Evolutionary conservation across 2,113 vertebrate genomes (phyloP).

Genomic region (Sapajus apella): DNA sequence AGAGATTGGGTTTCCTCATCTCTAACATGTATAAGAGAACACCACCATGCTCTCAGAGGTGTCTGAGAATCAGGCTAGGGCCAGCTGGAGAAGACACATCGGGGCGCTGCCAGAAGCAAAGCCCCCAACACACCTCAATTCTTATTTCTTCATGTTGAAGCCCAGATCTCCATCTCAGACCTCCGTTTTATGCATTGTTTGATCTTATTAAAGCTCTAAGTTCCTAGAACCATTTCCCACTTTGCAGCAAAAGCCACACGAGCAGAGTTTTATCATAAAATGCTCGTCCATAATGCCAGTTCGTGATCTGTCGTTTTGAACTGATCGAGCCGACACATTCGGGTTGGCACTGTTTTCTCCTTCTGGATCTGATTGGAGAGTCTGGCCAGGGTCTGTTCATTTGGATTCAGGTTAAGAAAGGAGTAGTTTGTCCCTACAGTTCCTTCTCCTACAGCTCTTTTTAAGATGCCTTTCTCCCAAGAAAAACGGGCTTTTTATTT

Average conservation of each 20-base stretch:
- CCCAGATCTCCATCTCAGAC: not conserved
- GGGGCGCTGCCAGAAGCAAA: not conserved
- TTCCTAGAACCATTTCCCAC: not conserved
- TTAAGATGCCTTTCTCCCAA: not conserved
- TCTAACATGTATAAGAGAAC: not conserved
- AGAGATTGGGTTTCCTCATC: not conserved
- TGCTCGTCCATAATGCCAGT: not conserved
- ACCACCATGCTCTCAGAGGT: not conserved
- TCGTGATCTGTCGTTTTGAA: not conserved
- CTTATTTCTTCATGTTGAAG: not conserved
- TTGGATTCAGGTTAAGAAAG: not conserved
- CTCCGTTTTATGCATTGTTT: not conserved
- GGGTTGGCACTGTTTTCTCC: not conserved
- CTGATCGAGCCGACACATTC: rapidly evolving
- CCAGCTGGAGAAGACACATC: not conserved
- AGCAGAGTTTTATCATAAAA: not conserved
- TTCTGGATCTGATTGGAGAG: no score
- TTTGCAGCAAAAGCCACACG: not conserved
- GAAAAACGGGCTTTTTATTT: not conserved
- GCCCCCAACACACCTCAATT: rapidly evolving
- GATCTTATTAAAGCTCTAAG: not conserved
- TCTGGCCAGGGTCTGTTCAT: rapidly evolving
- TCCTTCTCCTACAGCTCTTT: not conserved
- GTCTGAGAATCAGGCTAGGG: not conserved
- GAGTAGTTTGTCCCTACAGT: rapidly evolving